These are phyloP conservation scores for Falco biarmicus DNA, from an alignment of 2,797 vertebrate species.

Conservation along the genomic window DNA sequence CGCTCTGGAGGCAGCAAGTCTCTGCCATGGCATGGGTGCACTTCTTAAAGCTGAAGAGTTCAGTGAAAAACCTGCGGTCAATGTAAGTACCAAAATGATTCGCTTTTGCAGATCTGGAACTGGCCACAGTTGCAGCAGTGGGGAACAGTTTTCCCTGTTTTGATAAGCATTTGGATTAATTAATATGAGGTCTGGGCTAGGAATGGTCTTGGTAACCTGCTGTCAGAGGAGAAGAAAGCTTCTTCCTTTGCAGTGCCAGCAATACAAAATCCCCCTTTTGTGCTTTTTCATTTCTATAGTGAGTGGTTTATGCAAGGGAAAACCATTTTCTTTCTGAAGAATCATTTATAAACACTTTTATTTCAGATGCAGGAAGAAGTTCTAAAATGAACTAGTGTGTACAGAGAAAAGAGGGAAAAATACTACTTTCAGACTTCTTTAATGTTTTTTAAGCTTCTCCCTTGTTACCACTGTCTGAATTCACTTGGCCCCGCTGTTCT, in stretches of 20 bases:
- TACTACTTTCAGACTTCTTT: not conserved
- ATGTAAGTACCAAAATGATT: constrained; percentile 78
- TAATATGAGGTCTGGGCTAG: not conserved
- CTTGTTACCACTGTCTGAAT: not conserved
- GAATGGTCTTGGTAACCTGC: not conserved
- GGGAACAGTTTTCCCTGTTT: not conserved
- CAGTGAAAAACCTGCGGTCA: constrained; percentile 80
- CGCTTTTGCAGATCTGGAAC: not conserved
- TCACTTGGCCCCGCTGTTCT: not conserved
- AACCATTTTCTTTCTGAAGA: not conserved
- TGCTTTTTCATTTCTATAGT: not conserved
- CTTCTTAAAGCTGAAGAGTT: constrained; percentile 85
- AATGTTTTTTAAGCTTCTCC: not conserved
- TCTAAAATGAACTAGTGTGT: not conserved
- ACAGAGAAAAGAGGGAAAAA: not conserved
- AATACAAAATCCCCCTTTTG: not conserved
- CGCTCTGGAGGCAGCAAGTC: constrained; percentile 92
- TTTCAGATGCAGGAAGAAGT: not conserved
- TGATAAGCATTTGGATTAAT: rapidly evolving
- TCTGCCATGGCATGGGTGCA: constrained; percentile 83
- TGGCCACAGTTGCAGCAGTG: rapidly evolving
- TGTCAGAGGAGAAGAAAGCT: not conserved
- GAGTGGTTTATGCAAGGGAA: not conserved
- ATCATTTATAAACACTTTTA: not conserved
- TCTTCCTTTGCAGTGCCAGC: not conserved